A percentile compares a stretch with the other conserved stretches of the same genome.
These are phyloP conservation scores for Opisthocomus hoazin DNA, from an alignment of 2,113 vertebrate genomes.

Conservation along the genomic window DNA sequence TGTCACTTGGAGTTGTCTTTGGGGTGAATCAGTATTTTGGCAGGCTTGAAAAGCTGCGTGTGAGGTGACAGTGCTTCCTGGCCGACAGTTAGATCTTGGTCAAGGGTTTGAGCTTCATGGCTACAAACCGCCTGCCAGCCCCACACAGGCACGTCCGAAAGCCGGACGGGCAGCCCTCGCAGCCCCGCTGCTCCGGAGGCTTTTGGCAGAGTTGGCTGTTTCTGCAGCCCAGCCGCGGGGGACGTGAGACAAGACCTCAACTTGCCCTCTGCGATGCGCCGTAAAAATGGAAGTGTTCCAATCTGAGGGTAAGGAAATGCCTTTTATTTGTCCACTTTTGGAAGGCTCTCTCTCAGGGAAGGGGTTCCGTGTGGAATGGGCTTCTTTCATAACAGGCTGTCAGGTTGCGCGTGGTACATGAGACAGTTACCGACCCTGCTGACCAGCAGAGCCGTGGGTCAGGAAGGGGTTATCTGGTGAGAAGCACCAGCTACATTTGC, in stretches of 20 bases:
- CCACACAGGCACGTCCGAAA: background rate
- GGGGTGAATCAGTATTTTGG: background rate
- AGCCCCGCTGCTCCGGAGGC: background rate
- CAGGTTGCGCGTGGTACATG: rapidly evolving
- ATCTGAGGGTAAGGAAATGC: background rate
- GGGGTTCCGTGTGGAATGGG: rapidly evolving
- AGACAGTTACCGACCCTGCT: rapidly evolving
- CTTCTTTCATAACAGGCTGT: background rate
- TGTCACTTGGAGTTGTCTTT: background rate
- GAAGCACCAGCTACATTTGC: background rate
- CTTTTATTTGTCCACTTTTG: background rate
- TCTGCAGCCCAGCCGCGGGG: background rate
- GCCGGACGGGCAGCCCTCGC: too few relatives aligned
- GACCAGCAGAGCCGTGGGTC: rapidly evolving
- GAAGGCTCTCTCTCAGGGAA: background rate
- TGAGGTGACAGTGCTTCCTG: background rate
- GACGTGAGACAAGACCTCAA: background rate
- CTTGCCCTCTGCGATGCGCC: background rate
- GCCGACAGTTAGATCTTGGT: background rate
- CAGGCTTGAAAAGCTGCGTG: background rate
- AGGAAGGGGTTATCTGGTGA: background rate
- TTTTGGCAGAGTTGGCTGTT: background rate
- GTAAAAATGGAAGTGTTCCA: background rate
- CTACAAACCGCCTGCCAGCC: background rate
- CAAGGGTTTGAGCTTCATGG: background rate